Conservation (phyloP, 2,888 invertebrate genomes). For the Cremastinae sp. region DNA sequence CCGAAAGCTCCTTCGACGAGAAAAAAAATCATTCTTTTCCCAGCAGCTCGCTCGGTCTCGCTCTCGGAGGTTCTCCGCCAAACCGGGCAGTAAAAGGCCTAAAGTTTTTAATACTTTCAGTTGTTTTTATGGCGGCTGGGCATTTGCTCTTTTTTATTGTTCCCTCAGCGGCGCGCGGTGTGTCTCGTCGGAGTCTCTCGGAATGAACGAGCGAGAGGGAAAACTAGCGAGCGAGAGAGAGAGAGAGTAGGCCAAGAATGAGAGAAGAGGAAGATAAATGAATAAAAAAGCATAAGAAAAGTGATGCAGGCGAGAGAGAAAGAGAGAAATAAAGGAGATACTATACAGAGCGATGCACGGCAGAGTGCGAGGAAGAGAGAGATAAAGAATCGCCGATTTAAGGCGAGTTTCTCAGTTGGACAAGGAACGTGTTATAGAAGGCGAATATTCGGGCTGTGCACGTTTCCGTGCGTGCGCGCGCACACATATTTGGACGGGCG, state of each 20-base stretch:
- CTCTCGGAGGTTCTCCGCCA: conserved; percentile 39
- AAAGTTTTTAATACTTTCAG: conserved; percentile 80
- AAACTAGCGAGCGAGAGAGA: conserved; percentile 47
- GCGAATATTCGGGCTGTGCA: conserved; percentile 34
- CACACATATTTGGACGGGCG: not conserved
- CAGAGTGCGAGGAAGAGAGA: conserved; percentile 10
- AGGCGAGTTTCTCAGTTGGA: conserved; percentile 57
- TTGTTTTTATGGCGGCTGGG: conserved; percentile 79
- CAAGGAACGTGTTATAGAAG: conserved; percentile 53
- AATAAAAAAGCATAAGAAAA: conserved; percentile 40
- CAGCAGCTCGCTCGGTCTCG: conserved; percentile 31
- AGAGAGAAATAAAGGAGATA: conserved; percentile 13
- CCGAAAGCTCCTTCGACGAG: conserved; percentile 29
- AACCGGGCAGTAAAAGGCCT: conserved; percentile 76
- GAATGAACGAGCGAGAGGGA: conserved; percentile 48
- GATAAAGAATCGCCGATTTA: conserved; percentile 50
- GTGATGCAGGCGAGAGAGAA: conserved; percentile 60
- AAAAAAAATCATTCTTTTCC: conserved; percentile 39
- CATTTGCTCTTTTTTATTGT: conserved; percentile 76
- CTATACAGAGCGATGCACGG: conserved; percentile 54
- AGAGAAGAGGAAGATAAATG: conserved; percentile 12
- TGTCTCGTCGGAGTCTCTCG: conserved; percentile 60
- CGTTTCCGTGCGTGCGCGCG: not conserved
- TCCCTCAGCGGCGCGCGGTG: conserved; percentile 65
- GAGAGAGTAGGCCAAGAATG: conserved; percentile 30